Conservation (phyloP, 1,140 invertebrate genomes). For the Cotesia typhae region DNA sequence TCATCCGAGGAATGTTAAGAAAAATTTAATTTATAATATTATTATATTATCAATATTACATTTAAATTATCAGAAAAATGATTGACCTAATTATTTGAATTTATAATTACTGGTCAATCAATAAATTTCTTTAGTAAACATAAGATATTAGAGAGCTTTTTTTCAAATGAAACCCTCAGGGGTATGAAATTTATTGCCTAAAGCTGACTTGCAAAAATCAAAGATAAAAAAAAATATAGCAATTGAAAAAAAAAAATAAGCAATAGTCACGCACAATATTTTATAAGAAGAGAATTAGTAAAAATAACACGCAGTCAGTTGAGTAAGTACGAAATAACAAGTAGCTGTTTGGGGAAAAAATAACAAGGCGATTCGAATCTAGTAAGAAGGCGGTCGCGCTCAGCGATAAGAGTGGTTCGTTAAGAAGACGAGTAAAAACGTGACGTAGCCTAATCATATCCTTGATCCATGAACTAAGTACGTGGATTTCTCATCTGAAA, state of each 20-base stretch:
- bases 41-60: constrained; percentile 2
- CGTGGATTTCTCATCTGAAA: constrained; percentile 22
- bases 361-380: constrained; percentile 33
- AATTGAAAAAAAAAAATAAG: background rate
- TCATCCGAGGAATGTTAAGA: constrained; percentile 3
- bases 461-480: constrained; percentile 9
- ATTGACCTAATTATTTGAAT: background rate
- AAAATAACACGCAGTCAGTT: background rate
- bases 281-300: background rate
- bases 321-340: too few relatives aligned
- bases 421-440: constrained; percentile 32
- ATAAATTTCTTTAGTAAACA: background rate
- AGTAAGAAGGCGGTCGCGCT: constrained; percentile 6
- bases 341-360: constrained; percentile 9
- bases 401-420: constrained; percentile 22
- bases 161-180: too few relatives aligned
- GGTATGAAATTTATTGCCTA: too few relatives aligned
- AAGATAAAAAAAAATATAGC: background rate
- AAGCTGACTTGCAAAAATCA: background rate
- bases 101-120: background rate
- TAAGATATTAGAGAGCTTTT: background rate
- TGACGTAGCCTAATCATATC: constrained; percentile 35
- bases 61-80: background rate
- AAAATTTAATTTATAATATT: background rate
- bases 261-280: background rate